Evolutionary conservation across 37 sponge, comb jelly and placozoan species (phyloP).

Genomic region (Cliona cf. orientalis): DNA sequence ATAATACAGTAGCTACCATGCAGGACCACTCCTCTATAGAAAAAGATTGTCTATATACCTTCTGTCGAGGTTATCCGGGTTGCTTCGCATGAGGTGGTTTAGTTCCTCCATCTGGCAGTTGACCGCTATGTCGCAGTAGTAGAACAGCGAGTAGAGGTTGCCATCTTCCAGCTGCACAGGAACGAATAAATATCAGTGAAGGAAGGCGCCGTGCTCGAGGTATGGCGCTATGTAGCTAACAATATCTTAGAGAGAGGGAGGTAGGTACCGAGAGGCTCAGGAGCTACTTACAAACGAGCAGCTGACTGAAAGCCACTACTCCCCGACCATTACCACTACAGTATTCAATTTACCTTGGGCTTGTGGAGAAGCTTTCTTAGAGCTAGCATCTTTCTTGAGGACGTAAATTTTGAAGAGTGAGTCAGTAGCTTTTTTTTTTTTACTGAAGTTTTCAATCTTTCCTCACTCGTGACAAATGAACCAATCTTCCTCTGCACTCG

Average conservation of each 20-base stretch:
- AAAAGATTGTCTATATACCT: conserved; percentile 6
- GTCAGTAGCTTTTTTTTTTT: too few species aligned
- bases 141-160: conserved; percentile 64
- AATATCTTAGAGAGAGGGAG: neutral
- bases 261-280: neutral
- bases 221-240: too few species aligned
- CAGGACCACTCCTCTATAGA: neutral
- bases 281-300: neutral
- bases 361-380: conserved; percentile 42
- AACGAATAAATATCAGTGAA: too few species aligned
- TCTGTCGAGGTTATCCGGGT: conserved; percentile 66
- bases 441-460: too few species aligned
- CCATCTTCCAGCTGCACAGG: conserved; percentile 52
- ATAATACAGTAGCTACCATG: neutral
- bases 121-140: conserved; percentile 76
- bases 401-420: too few species aligned
- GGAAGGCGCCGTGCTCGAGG: too few species aligned
- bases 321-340: too few species aligned
- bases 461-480: too few species aligned
- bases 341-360: conserved; percentile 67
- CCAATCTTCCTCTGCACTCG: too few species aligned
- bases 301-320: too few species aligned
- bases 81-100: conserved; percentile 46
- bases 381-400: conserved; percentile 25
- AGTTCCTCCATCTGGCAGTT: conserved; percentile 61